Evolutionary conservation across 2,113 vertebrate genomes (phyloP).

Genomic region (Upupa epops): DNA sequence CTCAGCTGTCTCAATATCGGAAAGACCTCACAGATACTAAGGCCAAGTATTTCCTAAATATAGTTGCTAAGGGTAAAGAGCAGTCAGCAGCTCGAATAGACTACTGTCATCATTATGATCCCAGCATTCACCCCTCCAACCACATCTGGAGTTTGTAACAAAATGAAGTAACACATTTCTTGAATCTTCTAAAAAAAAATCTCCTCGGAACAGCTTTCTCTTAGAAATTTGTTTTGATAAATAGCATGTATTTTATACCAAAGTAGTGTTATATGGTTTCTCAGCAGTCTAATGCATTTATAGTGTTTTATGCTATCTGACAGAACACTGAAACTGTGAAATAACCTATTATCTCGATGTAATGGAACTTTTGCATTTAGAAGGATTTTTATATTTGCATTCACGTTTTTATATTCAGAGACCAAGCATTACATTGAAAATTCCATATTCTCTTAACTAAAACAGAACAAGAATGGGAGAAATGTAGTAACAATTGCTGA

Average conservation of each 20-base stretch:
- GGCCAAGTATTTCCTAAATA: neutral
- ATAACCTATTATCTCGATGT: neutral
- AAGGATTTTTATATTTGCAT: neutral
- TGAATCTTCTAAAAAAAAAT: neutral
- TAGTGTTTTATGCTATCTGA: neutral
- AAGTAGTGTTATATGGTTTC: neutral
- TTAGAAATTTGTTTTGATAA: neutral
- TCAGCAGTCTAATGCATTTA: neutral
- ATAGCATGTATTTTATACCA: neutral
- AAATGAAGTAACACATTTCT: neutral
- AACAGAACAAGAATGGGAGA: neutral
- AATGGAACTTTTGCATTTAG: neutral
- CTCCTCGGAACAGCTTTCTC: neutral
- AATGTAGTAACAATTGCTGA: neutral
- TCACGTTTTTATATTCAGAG: neutral
- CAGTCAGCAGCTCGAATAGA: neutral
- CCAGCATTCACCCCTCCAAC: neutral
- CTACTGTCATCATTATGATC: neutral
- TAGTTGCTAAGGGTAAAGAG: neutral
- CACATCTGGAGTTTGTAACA: neutral
- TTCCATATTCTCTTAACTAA: neutral
- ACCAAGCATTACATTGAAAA: neutral
- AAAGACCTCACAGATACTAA: neutral
- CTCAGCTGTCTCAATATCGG: neutral
- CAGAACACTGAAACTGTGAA: neutral